Evolutionary conservation across 2,113 vertebrate genomes (phyloP), one percentile per base, ranked within the genome.

Genomic region (Hiodon alosoides): DNA sequence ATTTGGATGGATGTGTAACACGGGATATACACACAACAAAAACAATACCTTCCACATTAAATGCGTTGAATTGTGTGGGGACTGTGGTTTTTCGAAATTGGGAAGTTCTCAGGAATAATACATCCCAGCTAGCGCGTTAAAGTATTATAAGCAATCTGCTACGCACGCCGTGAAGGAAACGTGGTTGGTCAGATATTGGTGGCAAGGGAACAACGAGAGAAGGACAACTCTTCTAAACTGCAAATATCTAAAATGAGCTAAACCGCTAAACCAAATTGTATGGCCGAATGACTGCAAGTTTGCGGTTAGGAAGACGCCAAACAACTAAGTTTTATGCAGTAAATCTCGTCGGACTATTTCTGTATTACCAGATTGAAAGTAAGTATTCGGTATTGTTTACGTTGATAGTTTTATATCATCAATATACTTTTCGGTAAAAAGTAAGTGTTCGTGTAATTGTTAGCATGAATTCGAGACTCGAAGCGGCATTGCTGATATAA

Each of bases 141-240:
- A 13, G 62, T 57, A 58, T 53, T 48, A 52, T 55, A 61, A 47
- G n/a, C 31, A 46, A 75, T 67, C 65, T 64, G 64, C 65, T 48
- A 75, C 73, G 65, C 65, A 67, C 53, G 46, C 52, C 53, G 11
- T 17, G 65, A 17, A 52, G 54, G 64, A 68, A 55, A 66, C 72
- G 72, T 64, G 72, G 50, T 73, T 62, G 72, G 61, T 55, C 51
- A 54, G 16, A 7, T 4, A n/a, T 16, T 31, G 31, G 31, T 31
- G 31, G 2, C 2, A 31, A 31, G 31, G 31, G 68, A 52, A 54
- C 68, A 54, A 50, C n/a, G 53, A 50, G 51, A 54, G 55, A 54
- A 54, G 52, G 52, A 14, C 14, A 52, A 69, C 68, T 54, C 53
- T 52, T 31, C 9, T 46, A 48, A 71, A 17, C 54, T 71, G 53